phyloP scores from a whole-genome alignment of 2,113 vertebrate genomes.

The Probosciger aterrimus region DNA sequence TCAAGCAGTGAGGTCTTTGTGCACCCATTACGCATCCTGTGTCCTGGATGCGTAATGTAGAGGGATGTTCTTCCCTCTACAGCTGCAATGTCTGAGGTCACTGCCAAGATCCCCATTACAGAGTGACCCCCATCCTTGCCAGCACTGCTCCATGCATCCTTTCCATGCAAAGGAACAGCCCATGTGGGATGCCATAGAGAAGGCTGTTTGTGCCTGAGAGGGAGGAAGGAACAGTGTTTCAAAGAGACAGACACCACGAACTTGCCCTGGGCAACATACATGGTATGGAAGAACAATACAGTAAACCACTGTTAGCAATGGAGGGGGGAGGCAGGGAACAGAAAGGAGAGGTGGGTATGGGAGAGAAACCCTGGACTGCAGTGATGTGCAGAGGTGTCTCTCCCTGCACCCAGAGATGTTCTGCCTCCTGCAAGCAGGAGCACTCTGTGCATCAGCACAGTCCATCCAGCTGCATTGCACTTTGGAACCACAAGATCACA shows the following conservation, averaged over 20 bases:
- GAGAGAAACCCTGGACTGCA: not conserved
- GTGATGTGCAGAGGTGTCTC: fast-evolving
- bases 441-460: not conserved
- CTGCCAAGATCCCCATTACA: fast-evolving
- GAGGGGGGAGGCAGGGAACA: not conserved
- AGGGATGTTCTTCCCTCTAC: fast-evolving
- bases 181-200: fast-evolving
- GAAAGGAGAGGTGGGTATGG: not conserved
- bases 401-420: not conserved
- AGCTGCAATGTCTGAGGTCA: not conserved
- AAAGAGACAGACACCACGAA: not conserved
- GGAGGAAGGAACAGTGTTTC: not conserved
- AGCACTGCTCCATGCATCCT: not conserved
- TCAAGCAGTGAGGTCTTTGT: not conserved
- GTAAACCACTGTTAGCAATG: fast-evolving
- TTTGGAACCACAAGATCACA: not conserved
- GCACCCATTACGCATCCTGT: not conserved
- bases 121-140: not conserved
- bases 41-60: no score
- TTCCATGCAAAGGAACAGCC: not conserved
- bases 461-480: not conserved
- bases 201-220: not conserved
- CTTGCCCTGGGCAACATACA: no score
- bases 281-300: not conserved
- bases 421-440: not conserved